Conservation (phyloP, 2,113 vertebrate genomes). For the Panthera uncia region DNA sequence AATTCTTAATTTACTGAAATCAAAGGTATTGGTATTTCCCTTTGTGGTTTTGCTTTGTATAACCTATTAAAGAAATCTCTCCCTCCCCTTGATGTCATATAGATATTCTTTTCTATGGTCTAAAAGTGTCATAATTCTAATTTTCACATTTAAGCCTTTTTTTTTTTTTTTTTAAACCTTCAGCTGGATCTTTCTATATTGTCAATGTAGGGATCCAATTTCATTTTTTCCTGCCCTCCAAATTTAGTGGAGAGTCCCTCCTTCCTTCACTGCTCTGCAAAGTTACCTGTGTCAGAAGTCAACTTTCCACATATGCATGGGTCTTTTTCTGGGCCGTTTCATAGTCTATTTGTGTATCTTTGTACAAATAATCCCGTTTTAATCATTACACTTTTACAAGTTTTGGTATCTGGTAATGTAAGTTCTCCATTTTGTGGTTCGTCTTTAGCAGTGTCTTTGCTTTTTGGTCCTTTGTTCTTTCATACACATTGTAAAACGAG, state of each 20-base stretch:
- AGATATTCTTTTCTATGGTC: background rate
- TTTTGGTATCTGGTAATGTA: background rate
- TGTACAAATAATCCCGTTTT: background rate
- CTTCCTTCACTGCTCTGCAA: background rate
- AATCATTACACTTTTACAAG: background rate
- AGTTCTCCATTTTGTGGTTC: background rate
- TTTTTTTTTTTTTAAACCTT: background rate
- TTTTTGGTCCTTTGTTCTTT: background rate
- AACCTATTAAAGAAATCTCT: background rate
- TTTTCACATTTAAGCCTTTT: background rate
- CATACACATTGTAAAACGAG: background rate
- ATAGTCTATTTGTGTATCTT: background rate
- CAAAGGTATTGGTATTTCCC: background rate
- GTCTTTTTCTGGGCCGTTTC: background rate
- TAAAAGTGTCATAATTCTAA: background rate
- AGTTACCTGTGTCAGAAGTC: background rate
- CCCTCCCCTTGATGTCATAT: background rate
- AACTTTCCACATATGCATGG: background rate
- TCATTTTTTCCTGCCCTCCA: background rate
- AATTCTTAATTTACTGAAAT: slow-evolving; percentile 8
- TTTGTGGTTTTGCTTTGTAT: background rate
- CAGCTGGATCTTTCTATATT: background rate
- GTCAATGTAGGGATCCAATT: background rate
- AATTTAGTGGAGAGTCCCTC: background rate
- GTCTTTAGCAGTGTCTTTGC: background rate